These are phyloP conservation scores for Agonum fuliginosum DNA, from an alignment of 2,888 invertebrate species.

Conservation along the genomic window DNA sequence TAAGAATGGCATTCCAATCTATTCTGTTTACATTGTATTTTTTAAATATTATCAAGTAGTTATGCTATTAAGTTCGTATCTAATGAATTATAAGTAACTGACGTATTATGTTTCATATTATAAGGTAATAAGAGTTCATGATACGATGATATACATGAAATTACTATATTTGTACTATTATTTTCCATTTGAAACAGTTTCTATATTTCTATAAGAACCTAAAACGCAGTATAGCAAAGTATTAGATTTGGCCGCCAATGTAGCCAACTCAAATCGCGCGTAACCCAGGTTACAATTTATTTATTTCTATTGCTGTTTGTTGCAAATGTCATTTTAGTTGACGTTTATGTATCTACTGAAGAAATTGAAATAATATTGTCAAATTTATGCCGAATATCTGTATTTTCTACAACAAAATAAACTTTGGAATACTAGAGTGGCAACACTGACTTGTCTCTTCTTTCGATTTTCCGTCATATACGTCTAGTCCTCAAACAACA, in stretches of 20 bases:
- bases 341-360: slow-evolving; percentile 10
- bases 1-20: too few species aligned
- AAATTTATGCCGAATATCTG: neutral
- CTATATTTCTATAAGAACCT: too few species aligned
- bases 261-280: neutral
- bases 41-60: too few species aligned
- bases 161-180: too few species aligned
- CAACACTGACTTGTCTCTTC: slow-evolving; percentile 46
- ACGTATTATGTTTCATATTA: too few species aligned
- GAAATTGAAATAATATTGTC: neutral
- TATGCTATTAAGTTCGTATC: too few species aligned
- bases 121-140: too few species aligned
- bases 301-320: neutral
- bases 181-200: too few species aligned
- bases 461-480: slow-evolving; percentile 41
- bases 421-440: slow-evolving; percentile 1
- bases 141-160: too few species aligned
- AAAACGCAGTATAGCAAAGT: neutral
- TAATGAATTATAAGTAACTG: too few species aligned
- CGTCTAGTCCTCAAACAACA: slow-evolving; percentile 70
- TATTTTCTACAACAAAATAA: neutral
- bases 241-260: neutral
- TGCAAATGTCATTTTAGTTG: slow-evolving; percentile 25
- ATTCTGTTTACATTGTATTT: too few species aligned
- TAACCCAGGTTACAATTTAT: slow-evolving; percentile 4